phyloP scores from a whole-genome alignment of 92 coral and sea anemone genomes.

The Phenganax marumi region DNA sequence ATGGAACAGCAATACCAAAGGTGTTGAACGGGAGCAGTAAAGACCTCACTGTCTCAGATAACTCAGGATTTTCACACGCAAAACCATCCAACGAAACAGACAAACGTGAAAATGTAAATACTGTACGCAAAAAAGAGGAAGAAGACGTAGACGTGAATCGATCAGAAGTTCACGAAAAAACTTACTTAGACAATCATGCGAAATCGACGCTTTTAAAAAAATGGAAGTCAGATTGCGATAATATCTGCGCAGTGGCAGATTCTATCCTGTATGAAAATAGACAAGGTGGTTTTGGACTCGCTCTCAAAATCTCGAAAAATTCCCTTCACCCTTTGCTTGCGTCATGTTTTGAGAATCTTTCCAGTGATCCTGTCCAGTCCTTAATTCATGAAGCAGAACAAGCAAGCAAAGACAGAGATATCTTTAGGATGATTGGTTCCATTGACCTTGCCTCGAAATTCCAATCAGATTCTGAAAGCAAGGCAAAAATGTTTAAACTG shows the following conservation, averaged over 20 bases:
- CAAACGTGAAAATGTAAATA: background rate
- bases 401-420: background rate
- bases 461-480: background rate
- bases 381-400: background rate
- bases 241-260: background rate
- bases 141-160: background rate
- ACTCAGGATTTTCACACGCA: background rate
- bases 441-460: background rate
- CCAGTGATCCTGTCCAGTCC: background rate
- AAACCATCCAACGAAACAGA: background rate
- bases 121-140: background rate
- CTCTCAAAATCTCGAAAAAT: background rate
- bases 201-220: background rate
- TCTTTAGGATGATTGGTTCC: background rate
- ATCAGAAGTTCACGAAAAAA: background rate
- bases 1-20: background rate
- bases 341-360: background rate
- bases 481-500: background rate
- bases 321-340: background rate
- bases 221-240: background rate
- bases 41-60: background rate
- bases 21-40: background rate
- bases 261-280: background rate
- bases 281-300: background rate
- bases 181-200: background rate